These are phyloP conservation scores for Podarcis cretensis DNA, from an alignment of 2,113 vertebrate species.

Conservation along the genomic window DNA sequence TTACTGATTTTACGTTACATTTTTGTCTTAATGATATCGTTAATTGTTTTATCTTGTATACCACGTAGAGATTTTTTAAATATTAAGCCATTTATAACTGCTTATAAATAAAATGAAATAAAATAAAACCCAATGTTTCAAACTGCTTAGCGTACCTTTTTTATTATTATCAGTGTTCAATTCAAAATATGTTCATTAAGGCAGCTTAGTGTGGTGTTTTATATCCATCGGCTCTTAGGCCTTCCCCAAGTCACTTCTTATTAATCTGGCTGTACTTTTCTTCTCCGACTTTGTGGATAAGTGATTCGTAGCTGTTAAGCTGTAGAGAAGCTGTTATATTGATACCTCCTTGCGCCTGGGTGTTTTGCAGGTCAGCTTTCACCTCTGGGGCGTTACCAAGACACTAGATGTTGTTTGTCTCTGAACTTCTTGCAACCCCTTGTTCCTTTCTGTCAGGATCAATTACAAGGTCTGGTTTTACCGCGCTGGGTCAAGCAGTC, in stretches of 20 bases:
- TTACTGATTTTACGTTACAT: too few relatives aligned
- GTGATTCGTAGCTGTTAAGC: slow-evolving; percentile 34
- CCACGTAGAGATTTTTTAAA: too few relatives aligned
- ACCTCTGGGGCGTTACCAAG: slow-evolving; percentile 34
- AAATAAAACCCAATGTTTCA: not conserved
- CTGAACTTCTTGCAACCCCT: slow-evolving; percentile 38
- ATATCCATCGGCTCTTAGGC: not conserved
- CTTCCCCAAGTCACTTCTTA: not conserved
- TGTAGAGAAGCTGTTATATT: slow-evolving; percentile 24
- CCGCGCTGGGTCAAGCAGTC: slow-evolving; percentile 31
- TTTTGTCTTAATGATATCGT: too few relatives aligned
- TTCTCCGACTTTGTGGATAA: not conserved
- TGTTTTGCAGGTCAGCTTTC: slow-evolving; percentile 59
- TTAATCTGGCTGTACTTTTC: not conserved
- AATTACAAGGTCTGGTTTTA: slow-evolving; percentile 56
- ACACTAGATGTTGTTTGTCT: not conserved
- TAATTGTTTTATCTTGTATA: too few relatives aligned
- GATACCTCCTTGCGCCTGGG: not conserved
- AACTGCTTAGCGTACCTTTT: not conserved
- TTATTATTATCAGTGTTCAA: too few relatives aligned
- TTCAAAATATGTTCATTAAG: not conserved
- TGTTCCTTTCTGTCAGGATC: slow-evolving; percentile 50
- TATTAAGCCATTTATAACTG: too few relatives aligned
- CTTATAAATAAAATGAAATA: too few relatives aligned
- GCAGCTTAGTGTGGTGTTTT: not conserved